Evolutionary conservation across 2,888 invertebrate genomes (phyloP).

Genomic region (Xylota segnis): DNA sequence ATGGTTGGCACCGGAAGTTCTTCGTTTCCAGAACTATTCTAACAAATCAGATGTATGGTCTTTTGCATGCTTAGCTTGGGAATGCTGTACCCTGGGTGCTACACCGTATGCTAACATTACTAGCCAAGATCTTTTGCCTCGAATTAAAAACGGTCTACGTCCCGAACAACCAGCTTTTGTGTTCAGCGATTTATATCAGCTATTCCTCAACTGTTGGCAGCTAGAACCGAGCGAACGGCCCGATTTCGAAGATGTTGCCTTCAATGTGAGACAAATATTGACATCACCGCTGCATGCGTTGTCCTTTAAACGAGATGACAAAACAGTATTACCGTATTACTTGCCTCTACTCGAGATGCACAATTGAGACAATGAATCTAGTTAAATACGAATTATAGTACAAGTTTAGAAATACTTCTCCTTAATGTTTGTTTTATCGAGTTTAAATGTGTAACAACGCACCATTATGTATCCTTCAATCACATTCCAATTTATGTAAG

Average conservation of each 20-base stretch:
- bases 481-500: conserved; percentile 50
- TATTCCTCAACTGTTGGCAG: conserved; percentile 94
- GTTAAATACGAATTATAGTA: conserved; percentile 53
- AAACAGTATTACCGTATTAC: conserved; percentile 82
- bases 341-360: conserved; percentile 83
- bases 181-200: conserved; percentile 91
- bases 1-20: conserved; percentile 92
- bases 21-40: conserved; percentile 89
- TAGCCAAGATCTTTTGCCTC: conserved; percentile 88
- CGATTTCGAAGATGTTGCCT: conserved; percentile 87
- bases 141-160: conserved; percentile 89
- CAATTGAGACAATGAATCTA: conserved; percentile 76
- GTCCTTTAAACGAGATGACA: conserved; percentile 81
- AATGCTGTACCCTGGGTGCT: conserved; percentile 91
- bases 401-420: conserved; percentile 59
- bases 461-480: conserved; percentile 40
- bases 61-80: conserved; percentile 93
- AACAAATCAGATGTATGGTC: conserved; percentile 93
- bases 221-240: conserved; percentile 92
- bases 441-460: conserved; percentile 34
- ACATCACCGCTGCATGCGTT: conserved; percentile 83
- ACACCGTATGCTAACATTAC: conserved; percentile 91
- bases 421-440: conserved; percentile 34
- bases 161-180: conserved; percentile 91
- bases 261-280: conserved; percentile 83